A percentile compares a stretch with the other conserved stretches of the same genome.
Conservation (phyloP, 2,888 invertebrate genomes). For the Apeira syringaria region DNA sequence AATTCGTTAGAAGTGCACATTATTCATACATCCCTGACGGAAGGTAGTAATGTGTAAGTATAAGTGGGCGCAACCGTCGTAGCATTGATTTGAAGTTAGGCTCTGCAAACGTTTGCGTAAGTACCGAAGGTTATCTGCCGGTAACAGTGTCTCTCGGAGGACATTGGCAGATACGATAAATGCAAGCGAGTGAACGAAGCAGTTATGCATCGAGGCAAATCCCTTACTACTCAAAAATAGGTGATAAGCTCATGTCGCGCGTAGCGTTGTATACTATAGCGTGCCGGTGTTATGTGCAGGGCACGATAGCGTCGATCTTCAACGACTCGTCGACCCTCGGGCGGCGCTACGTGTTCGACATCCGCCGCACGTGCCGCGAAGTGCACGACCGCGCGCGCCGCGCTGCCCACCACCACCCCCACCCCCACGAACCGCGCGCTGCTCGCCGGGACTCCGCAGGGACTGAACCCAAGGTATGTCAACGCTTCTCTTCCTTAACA, state of each 20-base stretch:
- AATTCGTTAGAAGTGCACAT: too few relatives aligned
- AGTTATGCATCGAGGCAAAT: too few relatives aligned
- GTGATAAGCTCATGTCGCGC: background rate
- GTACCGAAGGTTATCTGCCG: too few relatives aligned
- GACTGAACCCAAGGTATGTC: constrained; percentile 55
- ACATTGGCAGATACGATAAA: too few relatives aligned
- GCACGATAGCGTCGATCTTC: constrained; percentile 95
- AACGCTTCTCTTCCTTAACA: too few relatives aligned
- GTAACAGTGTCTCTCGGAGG: too few relatives aligned
- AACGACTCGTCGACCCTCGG: constrained; percentile 94
- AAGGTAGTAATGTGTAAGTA: too few relatives aligned
- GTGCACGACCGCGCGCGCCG: constrained; percentile 94
- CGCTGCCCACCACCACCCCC: constrained; percentile 80
- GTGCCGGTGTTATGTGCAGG: constrained; percentile 63
- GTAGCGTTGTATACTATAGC: background rate
- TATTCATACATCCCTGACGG: too few relatives aligned
- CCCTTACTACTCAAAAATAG: background rate
- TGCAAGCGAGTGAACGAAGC: too few relatives aligned
- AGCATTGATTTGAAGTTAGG: too few relatives aligned
- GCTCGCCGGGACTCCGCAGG: constrained; percentile 44
- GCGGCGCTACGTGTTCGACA: constrained; percentile 96
- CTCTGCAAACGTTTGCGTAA: too few relatives aligned
- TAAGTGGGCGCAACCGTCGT: too few relatives aligned
- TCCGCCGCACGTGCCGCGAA: constrained; percentile 93
- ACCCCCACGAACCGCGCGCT: constrained; percentile 52